Conservation (phyloP, 1,140 invertebrate species). For the Heliconius melpomene region DNA sequence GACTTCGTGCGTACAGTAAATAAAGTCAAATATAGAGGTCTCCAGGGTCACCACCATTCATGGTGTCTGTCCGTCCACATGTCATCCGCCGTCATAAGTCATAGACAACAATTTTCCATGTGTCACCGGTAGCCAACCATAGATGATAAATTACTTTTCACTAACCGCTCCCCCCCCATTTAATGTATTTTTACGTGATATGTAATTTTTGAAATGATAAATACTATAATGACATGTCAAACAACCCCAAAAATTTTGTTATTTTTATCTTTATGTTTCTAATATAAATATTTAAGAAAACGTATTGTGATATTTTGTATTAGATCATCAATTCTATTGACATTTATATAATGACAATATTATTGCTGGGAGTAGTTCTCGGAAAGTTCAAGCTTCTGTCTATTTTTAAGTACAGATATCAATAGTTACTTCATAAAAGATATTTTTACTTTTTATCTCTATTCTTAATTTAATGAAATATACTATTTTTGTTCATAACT, state of each 20-base stretch:
- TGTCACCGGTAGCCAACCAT: constrained; percentile 55
- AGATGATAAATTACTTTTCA: constrained; percentile 43
- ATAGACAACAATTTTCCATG: constrained; percentile 64
- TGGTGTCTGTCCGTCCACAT: constrained; percentile 41
- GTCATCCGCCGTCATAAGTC: constrained; percentile 61
- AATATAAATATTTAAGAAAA: background rate
- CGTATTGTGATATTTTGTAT: too few species aligned
- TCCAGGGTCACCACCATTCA: constrained; percentile 18
- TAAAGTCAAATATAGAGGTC: constrained; percentile 22
- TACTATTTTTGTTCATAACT: too few species aligned
- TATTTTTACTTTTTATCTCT: too few species aligned
- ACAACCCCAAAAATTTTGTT: background rate
- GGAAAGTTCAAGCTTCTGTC: too few species aligned
- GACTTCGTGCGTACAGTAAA: background rate
- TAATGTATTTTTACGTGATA: constrained; percentile 32
- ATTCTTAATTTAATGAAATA: too few species aligned
- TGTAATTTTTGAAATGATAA: background rate
- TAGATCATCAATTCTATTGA: too few species aligned
- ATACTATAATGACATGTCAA: background rate
- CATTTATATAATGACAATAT: too few species aligned
- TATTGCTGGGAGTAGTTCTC: too few species aligned
- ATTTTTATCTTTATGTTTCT: background rate
- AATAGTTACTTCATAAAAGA: too few species aligned
- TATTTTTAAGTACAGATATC: too few species aligned
- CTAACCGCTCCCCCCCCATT: constrained; percentile 26